These are phyloP conservation scores for Chunga burmeisteri DNA, from an alignment of 2,113 vertebrate genomes.

Conservation along the genomic window DNA sequence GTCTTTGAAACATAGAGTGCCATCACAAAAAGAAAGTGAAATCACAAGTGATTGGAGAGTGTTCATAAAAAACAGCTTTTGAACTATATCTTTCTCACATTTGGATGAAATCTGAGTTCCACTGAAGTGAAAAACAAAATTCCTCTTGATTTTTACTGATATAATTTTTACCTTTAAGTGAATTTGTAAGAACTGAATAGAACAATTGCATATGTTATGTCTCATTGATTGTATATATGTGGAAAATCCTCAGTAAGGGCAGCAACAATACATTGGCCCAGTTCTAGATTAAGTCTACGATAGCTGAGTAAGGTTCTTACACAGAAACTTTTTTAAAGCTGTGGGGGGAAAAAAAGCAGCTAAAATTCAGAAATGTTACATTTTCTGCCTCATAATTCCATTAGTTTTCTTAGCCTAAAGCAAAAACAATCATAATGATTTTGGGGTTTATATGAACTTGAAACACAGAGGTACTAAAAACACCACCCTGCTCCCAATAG, in stretches of 20 bases:
- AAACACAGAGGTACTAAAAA: background rate
- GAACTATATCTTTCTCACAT: background rate
- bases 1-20: background rate
- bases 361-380: background rate
- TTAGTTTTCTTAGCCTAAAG: background rate
- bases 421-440: background rate
- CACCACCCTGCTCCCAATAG: background rate
- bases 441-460: background rate
- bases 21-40: background rate
- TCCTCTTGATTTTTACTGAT: background rate
- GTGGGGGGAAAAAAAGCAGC: background rate
- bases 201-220: background rate
- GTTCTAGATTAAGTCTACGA: background rate
- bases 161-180: background rate
- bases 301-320: background rate
- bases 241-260: background rate
- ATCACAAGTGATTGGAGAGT: background rate
- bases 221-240: background rate
- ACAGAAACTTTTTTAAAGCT: background rate
- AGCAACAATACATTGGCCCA: background rate
- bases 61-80: background rate
- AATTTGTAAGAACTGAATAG: background rate
- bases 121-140: background rate
- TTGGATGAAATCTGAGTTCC: background rate
- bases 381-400: background rate